Evolutionary conservation across 2,888 invertebrate species (phyloP).

Genomic region (Formica aserva): DNA sequence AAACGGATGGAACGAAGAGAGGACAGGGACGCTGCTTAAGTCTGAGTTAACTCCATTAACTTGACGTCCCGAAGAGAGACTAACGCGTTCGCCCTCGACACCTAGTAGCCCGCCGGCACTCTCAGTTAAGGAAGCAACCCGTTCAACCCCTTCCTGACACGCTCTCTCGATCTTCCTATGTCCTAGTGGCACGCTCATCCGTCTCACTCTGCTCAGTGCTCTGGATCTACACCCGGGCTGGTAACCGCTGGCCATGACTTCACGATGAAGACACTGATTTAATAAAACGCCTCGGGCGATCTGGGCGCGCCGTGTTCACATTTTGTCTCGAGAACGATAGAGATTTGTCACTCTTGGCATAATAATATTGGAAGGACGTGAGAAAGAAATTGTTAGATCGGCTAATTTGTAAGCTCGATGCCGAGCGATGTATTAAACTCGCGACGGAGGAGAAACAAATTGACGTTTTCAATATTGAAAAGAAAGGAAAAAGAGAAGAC

Average conservation of each 20-base stretch:
- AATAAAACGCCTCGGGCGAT: slow-evolving; percentile 64
- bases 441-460: slow-evolving; percentile 26
- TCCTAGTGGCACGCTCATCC: slow-evolving; percentile 31
- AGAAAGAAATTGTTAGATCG: slow-evolving; percentile 51
- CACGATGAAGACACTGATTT: slow-evolving; percentile 73
- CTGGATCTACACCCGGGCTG: slow-evolving; percentile 41
- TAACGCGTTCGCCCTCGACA: slow-evolving; percentile 44
- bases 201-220: slow-evolving; percentile 26
- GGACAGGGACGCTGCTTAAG: slow-evolving; percentile 62
- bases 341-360: slow-evolving; percentile 47
- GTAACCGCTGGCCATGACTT: slow-evolving; percentile 72
- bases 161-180: background rate
- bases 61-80: slow-evolving; percentile 59
- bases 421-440: slow-evolving; percentile 25
- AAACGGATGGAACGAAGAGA: slow-evolving; percentile 39
- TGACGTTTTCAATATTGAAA: slow-evolving; percentile 37
- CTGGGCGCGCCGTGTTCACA: slow-evolving; percentile 43
- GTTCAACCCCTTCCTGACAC: slow-evolving; percentile 46
- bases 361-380: slow-evolving; percentile 37
- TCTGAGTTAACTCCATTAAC: slow-evolving; percentile 74
- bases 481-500: background rate
- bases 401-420: slow-evolving; percentile 48
- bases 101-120: slow-evolving; percentile 43
- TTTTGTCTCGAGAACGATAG: slow-evolving; percentile 46
- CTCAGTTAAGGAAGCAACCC: slow-evolving; percentile 57